phyloP scores from a whole-genome alignment of 2,113 vertebrate genomes.

The Chaenogobius annularis region DNA sequence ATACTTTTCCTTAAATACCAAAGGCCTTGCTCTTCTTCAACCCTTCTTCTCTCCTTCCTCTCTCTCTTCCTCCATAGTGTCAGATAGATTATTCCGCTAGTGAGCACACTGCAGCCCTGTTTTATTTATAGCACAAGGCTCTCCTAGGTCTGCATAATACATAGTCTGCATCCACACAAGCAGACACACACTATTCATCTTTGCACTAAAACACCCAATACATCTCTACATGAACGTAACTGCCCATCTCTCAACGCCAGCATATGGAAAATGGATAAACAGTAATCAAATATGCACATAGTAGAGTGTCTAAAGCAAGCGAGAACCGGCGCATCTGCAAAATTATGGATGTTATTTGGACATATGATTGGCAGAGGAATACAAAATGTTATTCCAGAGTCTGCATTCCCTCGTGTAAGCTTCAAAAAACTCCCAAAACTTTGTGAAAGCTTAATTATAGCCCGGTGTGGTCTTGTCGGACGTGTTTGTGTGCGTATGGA shows the following conservation, averaged over 20 bases:
- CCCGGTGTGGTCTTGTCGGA: not conserved
- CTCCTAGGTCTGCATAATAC: slow-evolving; percentile 75
- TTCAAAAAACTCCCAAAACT: slow-evolving; percentile 17
- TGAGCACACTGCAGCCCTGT: slow-evolving; percentile 71
- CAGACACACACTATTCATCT: slow-evolving; percentile 31
- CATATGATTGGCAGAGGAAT: not conserved
- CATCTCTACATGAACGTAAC: slow-evolving; percentile 26
- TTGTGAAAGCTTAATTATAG: slow-evolving; percentile 12
- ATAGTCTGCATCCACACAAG: slow-evolving; percentile 59
- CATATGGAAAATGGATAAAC: slow-evolving; percentile 26
- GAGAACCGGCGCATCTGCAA: slow-evolving; percentile 1
- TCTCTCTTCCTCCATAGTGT: slow-evolving; percentile 65
- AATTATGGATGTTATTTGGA: slow-evolving; percentile 3
- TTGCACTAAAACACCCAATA: slow-evolving; percentile 22
- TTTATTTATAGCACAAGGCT: slow-evolving; percentile 77
- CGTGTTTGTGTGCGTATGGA: not conserved
- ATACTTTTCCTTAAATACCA: slow-evolving; percentile 18
- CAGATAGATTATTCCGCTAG: slow-evolving; percentile 76
- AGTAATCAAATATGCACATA: slow-evolving; percentile 28
- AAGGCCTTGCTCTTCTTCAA: slow-evolving; percentile 4
- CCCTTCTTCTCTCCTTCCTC: slow-evolving; percentile 31
- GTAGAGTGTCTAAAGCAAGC: slow-evolving; percentile 10
- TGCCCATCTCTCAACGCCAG: slow-evolving; percentile 22
- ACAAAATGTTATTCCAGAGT: not conserved
- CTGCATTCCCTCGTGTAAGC: not conserved